These are phyloP conservation scores for Cavia porcellus DNA, from an alignment of 2,113 vertebrate species.

Conservation along the genomic window DNA sequence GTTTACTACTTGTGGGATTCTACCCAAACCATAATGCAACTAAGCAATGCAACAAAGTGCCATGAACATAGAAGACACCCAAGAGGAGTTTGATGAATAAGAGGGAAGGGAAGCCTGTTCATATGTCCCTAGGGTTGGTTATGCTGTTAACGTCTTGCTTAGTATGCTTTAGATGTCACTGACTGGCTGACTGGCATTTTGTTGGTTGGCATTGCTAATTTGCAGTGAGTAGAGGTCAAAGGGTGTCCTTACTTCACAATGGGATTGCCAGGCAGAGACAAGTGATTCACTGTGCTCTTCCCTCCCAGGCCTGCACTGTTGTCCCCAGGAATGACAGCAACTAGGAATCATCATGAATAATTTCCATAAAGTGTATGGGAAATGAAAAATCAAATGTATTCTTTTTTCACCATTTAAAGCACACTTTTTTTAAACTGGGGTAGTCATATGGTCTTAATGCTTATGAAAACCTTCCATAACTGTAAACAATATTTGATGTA, in stretches of 20 bases:
- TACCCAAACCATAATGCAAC: neutral
- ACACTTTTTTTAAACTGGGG: neutral
- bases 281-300: neutral
- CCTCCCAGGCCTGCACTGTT: neutral
- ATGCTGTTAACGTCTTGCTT: neutral
- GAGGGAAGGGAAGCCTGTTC: neutral
- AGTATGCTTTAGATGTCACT: neutral
- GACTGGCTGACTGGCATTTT: neutral
- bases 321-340: neutral
- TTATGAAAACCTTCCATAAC: neutral
- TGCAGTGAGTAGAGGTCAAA: neutral
- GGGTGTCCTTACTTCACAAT: neutral
- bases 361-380: neutral
- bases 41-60: neutral
- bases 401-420: neutral
- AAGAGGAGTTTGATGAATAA: constrained; percentile 45
- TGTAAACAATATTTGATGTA: neutral
- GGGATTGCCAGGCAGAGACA: neutral
- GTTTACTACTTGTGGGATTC: neutral
- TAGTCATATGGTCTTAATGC: neutral
- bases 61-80: neutral
- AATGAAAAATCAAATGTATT: neutral
- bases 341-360: neutral
- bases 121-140: neutral
- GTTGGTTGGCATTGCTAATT: neutral